Base-by-base conservation (phyloP, 1,140 invertebrate genomes). In the Hycleus phaleratus region DNA sequence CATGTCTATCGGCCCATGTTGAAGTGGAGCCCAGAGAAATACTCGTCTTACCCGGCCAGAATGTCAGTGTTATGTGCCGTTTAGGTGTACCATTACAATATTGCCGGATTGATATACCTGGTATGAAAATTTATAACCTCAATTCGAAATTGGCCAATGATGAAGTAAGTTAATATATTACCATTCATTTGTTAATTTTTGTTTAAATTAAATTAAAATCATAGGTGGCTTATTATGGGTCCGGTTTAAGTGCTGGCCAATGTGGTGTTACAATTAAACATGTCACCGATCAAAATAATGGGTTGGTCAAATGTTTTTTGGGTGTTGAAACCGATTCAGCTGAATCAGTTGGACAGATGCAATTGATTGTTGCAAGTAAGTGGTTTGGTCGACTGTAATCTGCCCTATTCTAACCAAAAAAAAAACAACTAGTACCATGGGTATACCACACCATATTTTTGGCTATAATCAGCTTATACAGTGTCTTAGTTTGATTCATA, bases 291-390 rank as follows among this genome's bases (percentile, higher is more conserved):
- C 75, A 72, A 50, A 77, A 85, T 63, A 84, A 89, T 68, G 87
- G 87, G 2, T 75, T 79, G 45, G 80, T 88, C 54, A 82, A 79
- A 45, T 90, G 87, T 64, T 79, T 75, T 10, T 62, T 86, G 26
- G 80, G 79, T 0, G 74, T 81, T 0, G 60, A 68, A 40, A 72
- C 71, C 11, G 75, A 78, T 56, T 70, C 71, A 9, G 75, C 78
- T 42, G 82, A 84, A 68, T 69, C 81, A 0, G 69, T 72, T 0
- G 84, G 79, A 4, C 77, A 70, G 10, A 80, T 86, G 69, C 78
- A 77, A 42, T 75, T 90, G 3, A 76, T 84, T 7, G 85, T 90
- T 45, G 86, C 86, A 49, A 79, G 87, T 90, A 72, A 80, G 86
- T 85, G 18, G 18, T 18, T 18, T 18, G 18, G 18, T 18, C 18